Evolutionary conservation across 1,140 invertebrate genomes (phyloP).

Genomic region (Venturia canescens): DNA sequence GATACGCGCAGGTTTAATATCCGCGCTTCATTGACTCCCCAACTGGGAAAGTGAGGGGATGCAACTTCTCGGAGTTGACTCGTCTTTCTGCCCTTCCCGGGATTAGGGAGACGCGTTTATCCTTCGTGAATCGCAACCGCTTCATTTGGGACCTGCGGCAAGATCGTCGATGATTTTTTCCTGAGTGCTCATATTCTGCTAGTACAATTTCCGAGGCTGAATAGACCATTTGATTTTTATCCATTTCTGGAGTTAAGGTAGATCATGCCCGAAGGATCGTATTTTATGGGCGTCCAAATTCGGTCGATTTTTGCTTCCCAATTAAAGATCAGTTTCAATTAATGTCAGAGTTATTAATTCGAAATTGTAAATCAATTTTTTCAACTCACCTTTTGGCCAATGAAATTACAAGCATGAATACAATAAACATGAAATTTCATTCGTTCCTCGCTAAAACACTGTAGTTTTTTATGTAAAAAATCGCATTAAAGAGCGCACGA

Average conservation of each 20-base stretch:
- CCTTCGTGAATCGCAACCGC: slow-evolving; percentile 25
- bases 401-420: too few relatives aligned
- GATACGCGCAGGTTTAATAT: slow-evolving; percentile 6
- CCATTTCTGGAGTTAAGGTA: neutral
- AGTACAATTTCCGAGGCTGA: neutral
- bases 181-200: neutral
- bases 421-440: too few relatives aligned
- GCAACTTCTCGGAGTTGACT: slow-evolving; percentile 29
- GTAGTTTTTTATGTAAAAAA: too few relatives aligned
- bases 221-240: neutral
- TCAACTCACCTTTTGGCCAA: too few relatives aligned
- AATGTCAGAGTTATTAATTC: too few relatives aligned
- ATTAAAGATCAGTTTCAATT: too few relatives aligned
- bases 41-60: neutral
- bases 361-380: too few relatives aligned
- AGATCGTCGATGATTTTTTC: slow-evolving; percentile 12
- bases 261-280: too few relatives aligned
- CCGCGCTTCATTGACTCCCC: slow-evolving; percentile 42
- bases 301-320: too few relatives aligned
- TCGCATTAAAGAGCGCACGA: too few relatives aligned
- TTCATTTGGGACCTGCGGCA: neutral
- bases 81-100: neutral
- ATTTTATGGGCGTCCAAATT: too few relatives aligned
- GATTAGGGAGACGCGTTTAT: slow-evolving; percentile 15
- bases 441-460: too few relatives aligned